Evolutionary conservation across 1,140 invertebrate genomes (phyloP), one percentile per base, ranked within the genome.

Genomic region (Ganaspis sp.): DNA sequence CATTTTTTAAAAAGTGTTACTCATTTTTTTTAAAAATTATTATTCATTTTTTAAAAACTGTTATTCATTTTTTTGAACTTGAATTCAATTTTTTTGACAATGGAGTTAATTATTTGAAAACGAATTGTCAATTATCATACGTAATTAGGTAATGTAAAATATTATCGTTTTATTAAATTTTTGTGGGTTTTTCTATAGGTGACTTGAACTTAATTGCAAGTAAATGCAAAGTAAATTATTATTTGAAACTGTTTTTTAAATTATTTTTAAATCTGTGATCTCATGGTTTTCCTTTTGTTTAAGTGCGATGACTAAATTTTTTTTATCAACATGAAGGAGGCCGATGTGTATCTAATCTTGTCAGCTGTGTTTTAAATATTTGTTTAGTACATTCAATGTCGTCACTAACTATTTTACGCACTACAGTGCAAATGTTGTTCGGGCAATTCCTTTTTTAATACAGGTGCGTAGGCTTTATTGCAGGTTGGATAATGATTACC

Each of bases 371-470:
- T 29, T 29, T 29, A 64, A 64, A 64, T 64, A 29, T 64, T 64
- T 64, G 58, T 64, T 64, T 64, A 64, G 58, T 64, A 45, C 19
- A 23, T 21, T 69, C 23, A 54, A 70, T 73, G 34, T 73, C 53
- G 71, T 76, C 73, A 76, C 70, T 53, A 71, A 45, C 70, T 74
- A 49, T 73, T 80, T 75, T 73, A 54, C 72, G 64, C 38, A 54
- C 38, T 40, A 34, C 19, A 15, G 73, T 49, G 73, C 69, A 26
- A 45, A 49, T 53, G 70, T 71, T 71, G 29, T 26, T 76, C 69
- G 26, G 69, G 74, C 78, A 81, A 77, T 81, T 83, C 85, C 85
- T 84, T 86, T 85, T 85, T 85, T 64, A 80, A 77, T 9, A 37
- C 21, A 78, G 42, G 23, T 75, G 85, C 80, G 85, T 85, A 78